Evolutionary conservation across 2,888 invertebrate species (phyloP), one percentile per base, ranked within the genome.

Genomic region (Azorinus chamasolen): DNA sequence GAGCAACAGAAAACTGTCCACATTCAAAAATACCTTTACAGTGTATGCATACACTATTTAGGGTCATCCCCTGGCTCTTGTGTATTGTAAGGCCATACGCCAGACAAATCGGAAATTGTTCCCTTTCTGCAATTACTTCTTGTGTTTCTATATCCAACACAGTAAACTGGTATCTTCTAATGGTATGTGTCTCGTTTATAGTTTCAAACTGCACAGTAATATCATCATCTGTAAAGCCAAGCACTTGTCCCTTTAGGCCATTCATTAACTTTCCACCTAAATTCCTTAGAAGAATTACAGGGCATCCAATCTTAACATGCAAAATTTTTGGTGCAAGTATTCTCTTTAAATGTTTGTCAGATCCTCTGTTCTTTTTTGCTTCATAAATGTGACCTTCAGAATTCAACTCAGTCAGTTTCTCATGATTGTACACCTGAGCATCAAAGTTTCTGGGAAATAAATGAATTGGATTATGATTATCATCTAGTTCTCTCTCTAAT

Each of bases 201-300:
- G 20, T 27, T 8, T 46, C 46, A 46, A 59, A 59, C 14, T 25
- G 10, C 10, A 59, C 48, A 8, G 16, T 27, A n/a, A 45, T 46
- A 20, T 59, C 46, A 45, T 58, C 20, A 16, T 59, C 59, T 6
- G 46, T 18, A 46, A 46, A 46, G 3, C 27, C 59, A 27, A 24
- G 45, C 18, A 59, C 46, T 46, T 46, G 6, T 45, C 59, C 59
- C 27, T 27, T 46, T 25, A 77, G 25, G 12, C 74, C 73, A 73
- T 81, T 78, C n/a, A 77, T 69, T 16, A 78, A 32, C 20, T 64
- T 68, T 18, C 59, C 68, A 46, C 74, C 57, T 18, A 74, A 24
- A 43, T 77, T 78, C n/a, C 53, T 57, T 2, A 79, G 24, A 20
- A 75, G 43, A n/a, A 75, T 62, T 2, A 79, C 75, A 51, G 65